Conservation (phyloP, 2,888 invertebrate genomes). For the Plagiodera versicolora region DNA sequence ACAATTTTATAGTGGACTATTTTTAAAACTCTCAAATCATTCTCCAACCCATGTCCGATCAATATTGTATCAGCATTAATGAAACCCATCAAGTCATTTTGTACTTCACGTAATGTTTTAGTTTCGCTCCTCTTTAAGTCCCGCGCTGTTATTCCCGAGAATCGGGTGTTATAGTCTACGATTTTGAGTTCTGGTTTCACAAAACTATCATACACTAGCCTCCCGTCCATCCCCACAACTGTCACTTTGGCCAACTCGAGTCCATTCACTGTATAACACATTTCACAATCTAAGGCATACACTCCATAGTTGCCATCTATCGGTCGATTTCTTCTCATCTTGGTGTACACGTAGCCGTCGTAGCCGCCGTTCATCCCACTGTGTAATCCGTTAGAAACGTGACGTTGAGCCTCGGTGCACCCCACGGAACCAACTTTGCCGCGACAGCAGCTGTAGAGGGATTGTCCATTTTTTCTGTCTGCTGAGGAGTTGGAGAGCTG, state of each 20-base stretch:
- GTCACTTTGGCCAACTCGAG: slow-evolving; percentile 87
- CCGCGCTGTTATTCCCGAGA: slow-evolving; percentile 83
- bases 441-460: slow-evolving; percentile 67
- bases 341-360: slow-evolving; percentile 39
- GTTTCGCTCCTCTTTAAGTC: slow-evolving; percentile 58
- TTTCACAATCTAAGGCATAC: slow-evolving; percentile 94
- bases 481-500: slow-evolving; percentile 47
- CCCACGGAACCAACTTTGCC: slow-evolving; percentile 59
- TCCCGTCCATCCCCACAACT: slow-evolving; percentile 73
- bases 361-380: slow-evolving; percentile 75
- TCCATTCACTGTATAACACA: slow-evolving; percentile 89
- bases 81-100: slow-evolving; percentile 80
- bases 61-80: slow-evolving; percentile 83
- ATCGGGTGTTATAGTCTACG: slow-evolving; percentile 93
- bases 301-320: slow-evolving; percentile 60
- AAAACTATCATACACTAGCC: slow-evolving; percentile 78
- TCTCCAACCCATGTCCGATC: slow-evolving; percentile 94
- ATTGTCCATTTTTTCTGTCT: slow-evolving; percentile 24
- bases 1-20: slow-evolving; percentile 82
- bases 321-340: slow-evolving; percentile 59
- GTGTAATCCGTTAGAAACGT: slow-evolving; percentile 72
- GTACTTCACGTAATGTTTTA: slow-evolving; percentile 77
- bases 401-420: slow-evolving; percentile 66
- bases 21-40: slow-evolving; percentile 85
- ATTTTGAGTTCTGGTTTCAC: slow-evolving; percentile 82